Evolutionary conservation across 2,888 invertebrate species (phyloP), one percentile per base, ranked within the genome.

Genomic region (Heliconius cydno): DNA sequence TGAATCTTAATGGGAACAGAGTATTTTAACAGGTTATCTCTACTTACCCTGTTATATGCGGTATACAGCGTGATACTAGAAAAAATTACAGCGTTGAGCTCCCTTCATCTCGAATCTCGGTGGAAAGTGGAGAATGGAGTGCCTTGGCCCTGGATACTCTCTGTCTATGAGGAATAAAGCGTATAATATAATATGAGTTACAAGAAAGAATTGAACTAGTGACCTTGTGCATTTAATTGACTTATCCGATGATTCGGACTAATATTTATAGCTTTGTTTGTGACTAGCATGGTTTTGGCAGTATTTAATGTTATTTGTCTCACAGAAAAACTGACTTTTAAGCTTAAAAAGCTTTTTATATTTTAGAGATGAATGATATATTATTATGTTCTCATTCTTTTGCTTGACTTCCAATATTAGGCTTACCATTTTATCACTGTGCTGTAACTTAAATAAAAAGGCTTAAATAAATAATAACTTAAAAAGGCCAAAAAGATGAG

Each of bases 231-330:
- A 22, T 67, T 22, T 34, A 67, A 34, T 67, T 67, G 34, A 22
- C 22, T 30, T 34, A 34, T 30, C 67, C 67, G 10, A 34, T 34
- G 34, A n/a, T 67, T 34, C 34, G 19, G 34, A 67, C 22, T 67
- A 67, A 67, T 28, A 65, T 67, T 67, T 34, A 67, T 67, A 10
- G 67, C 22, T 67, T 67, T 67, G 67, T 34, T 67, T 67, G 67
- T n/a, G 66, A 22, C 19, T n/a, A 4, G 10, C 34, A 67, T 67
- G 22, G 22, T 34, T 34, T 34, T 67, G 67, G 34, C 28, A 34
- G 34, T 34, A 34, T 67, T 34, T 67, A 30, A 34, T 67, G 67
- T 34, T 67, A 34, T 67, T 67, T 67, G 22, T 34, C 12, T 65
- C 0, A 67, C 4, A 22, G 22, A 22, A 34, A 22, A 22, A 22